These are phyloP conservation scores for Picathartes gymnocephalus DNA, from an alignment of 2,113 vertebrate species.

Conservation along the genomic window DNA sequence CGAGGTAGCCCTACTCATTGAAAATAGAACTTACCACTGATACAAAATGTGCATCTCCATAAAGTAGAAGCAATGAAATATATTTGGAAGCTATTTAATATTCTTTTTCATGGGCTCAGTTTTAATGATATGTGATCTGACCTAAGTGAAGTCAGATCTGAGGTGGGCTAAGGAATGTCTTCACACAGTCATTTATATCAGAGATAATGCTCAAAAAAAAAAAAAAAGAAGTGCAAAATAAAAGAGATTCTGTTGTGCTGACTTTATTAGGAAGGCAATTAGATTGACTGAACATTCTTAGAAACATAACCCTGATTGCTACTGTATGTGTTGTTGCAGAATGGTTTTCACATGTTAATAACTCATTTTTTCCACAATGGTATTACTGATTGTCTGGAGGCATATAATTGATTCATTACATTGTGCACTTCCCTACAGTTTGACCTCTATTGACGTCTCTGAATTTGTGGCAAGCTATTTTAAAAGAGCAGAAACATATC, in stretches of 20 bases:
- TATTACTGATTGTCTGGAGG: constrained; percentile 15
- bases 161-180: background rate
- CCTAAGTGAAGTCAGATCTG: background rate
- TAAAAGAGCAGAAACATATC: constrained; percentile 57
- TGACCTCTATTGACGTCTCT: constrained; percentile 33
- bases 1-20: background rate
- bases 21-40: background rate
- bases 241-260: background rate
- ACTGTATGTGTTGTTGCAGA: background rate
- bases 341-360: constrained; percentile 46
- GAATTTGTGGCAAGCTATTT: constrained; percentile 41
- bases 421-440: constrained; percentile 7
- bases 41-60: background rate
- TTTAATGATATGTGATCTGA: background rate
- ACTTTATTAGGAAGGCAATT: background rate
- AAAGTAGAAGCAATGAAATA: background rate
- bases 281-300: background rate
- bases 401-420: constrained; percentile 38
- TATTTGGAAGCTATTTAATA: background rate
- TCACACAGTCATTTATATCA: background rate
- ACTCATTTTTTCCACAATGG: background rate
- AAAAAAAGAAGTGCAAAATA: background rate
- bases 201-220: background rate
- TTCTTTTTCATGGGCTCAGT: background rate
- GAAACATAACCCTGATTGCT: constrained; percentile 5